Evolutionary conservation across 2,113 vertebrate species (phyloP).

Genomic region (Dermatemys mawii): DNA sequence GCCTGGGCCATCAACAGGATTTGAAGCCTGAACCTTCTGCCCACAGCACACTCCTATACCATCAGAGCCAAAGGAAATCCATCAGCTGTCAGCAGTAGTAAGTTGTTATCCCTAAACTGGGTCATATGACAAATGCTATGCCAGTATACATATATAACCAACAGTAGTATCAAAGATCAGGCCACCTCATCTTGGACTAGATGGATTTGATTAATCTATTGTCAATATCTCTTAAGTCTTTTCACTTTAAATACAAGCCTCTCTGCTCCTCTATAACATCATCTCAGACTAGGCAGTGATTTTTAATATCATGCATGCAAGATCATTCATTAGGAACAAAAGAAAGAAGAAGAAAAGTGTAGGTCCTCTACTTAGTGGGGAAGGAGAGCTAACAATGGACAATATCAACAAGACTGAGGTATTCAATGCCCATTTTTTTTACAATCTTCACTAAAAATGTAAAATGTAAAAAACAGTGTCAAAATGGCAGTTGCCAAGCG

Average conservation of each 20-base stretch:
- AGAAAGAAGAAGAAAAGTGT: no score
- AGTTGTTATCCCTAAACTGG: no score
- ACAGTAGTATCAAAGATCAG: fast-evolving
- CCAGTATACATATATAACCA: no score
- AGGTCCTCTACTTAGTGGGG: no score
- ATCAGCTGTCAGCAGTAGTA: neutral
- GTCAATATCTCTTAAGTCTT: neutral
- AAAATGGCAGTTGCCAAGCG: no score
- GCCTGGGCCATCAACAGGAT: neutral
- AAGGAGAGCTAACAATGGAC: no score
- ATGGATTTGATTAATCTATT: fast-evolving
- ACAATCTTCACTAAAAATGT: no score
- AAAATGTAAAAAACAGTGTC: no score
- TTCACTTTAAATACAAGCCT: neutral
- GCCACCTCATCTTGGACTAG: neutral
- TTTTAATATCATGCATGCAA: neutral
- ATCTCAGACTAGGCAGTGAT: neutral
- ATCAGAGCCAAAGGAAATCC: neutral
- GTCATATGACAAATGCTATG: fast-evolving
- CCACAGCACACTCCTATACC: neutral
- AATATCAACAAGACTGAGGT: no score
- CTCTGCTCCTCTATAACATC: neutral
- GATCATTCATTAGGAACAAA: no score
- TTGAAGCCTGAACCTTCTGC: fast-evolving
- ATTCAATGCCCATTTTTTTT: no score